A percentile compares a stretch with the other conserved stretches of the same genome.
These are phyloP conservation scores for Callipepla squamata DNA, from an alignment of 2,113 vertebrate species.

Conservation along the genomic window DNA sequence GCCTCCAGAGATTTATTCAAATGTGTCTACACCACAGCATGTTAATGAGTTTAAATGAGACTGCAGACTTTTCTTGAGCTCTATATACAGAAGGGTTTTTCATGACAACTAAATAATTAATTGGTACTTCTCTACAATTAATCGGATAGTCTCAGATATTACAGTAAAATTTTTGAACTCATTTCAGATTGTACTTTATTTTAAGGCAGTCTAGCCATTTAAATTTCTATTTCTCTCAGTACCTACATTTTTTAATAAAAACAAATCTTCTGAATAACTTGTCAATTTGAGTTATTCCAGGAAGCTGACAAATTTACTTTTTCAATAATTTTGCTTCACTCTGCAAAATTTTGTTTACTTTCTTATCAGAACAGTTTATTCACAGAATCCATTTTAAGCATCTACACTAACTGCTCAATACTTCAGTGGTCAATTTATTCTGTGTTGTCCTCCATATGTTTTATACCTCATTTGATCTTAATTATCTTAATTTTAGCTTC, in stretches of 20 bases:
- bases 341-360: neutral
- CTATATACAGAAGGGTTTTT: neutral
- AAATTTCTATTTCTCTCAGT: neutral
- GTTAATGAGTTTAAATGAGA: slow-evolving; percentile 19
- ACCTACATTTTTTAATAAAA: neutral
- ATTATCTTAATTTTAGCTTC: neutral
- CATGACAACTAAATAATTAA: slow-evolving; percentile 45
- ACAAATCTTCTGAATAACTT: neutral
- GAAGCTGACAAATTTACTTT: neutral
- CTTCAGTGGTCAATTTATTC: neutral
- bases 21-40: neutral
- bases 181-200: neutral
- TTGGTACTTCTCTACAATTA: slow-evolving; percentile 6
- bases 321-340: neutral
- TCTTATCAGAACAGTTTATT: neutral
- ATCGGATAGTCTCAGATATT: slow-evolving; percentile 30
- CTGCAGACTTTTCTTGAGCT: neutral
- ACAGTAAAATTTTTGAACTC: slow-evolving; percentile 6
- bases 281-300: neutral
- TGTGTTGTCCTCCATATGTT: neutral
- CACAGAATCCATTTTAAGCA: neutral
- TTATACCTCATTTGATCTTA: neutral
- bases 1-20: neutral
- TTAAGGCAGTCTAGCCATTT: neutral
- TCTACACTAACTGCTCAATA: neutral